Percentiles rank a stretch among this genome's conserved stretches.
Evolutionary conservation across 2,113 vertebrate genomes (phyloP).

Genomic region (Sakesphorus luctuosus): DNA sequence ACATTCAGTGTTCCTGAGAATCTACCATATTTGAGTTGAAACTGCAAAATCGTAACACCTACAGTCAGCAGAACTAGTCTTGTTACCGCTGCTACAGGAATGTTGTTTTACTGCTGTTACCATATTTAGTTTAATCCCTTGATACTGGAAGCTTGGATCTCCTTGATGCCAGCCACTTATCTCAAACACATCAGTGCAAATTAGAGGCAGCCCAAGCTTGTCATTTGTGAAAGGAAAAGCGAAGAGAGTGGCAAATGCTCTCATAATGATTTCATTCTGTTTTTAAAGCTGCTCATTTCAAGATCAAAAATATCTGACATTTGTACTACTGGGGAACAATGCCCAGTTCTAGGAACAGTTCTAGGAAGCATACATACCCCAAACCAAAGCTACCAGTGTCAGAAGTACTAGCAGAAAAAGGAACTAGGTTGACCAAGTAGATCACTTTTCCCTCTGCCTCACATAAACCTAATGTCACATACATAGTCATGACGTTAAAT

Average conservation of each 20-base stretch:
- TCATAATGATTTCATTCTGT: neutral
- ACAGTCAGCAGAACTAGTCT: constrained; percentile 43
- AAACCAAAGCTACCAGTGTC: neutral
- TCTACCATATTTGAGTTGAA: constrained; percentile 10
- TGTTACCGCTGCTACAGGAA: constrained; percentile 33
- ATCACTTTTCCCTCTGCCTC: neutral
- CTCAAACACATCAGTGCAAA: constrained; percentile 3
- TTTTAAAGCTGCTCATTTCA: neutral
- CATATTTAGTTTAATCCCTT: neutral
- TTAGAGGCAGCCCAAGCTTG: neutral
- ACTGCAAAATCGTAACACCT: constrained; percentile 48
- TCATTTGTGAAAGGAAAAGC: neutral
- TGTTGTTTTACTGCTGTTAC: constrained; percentile 16
- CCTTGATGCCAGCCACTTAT: constrained; percentile 22
- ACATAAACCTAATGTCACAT: neutral
- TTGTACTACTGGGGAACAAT: neutral
- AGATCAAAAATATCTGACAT: neutral
- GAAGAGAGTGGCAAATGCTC: neutral
- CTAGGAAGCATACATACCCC: neutral
- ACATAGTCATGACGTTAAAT: neutral
- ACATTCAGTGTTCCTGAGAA: constrained; percentile 51
- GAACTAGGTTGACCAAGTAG: neutral
- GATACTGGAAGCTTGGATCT: constrained; percentile 21
- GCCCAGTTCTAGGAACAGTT: neutral
- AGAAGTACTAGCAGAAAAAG: neutral